A percentile compares a stretch with the other conserved stretches of the same genome.
These are phyloP conservation scores for Camelus dromedarius DNA, from an alignment of 2,113 vertebrate genomes.

Conservation along the genomic window DNA sequence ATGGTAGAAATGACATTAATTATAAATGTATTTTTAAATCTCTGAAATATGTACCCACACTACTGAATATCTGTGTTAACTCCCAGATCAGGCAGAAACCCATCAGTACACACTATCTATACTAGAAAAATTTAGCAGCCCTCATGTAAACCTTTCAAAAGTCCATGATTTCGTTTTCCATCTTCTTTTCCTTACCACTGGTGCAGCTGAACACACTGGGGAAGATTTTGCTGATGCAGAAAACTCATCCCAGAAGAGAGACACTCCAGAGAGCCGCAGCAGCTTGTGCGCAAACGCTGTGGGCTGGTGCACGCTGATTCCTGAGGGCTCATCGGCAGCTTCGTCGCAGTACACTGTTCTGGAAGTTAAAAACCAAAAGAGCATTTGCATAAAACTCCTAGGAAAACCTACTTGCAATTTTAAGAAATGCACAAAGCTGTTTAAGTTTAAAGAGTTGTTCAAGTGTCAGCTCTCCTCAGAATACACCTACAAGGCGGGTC, in stretches of 20 bases:
- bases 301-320: constrained; percentile 96
- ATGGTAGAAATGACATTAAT: background rate
- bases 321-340: constrained; percentile 93
- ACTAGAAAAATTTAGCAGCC: background rate
- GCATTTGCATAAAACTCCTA: background rate
- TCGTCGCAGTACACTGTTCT: constrained; percentile 97
- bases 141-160: background rate
- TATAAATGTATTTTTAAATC: background rate
- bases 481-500: background rate
- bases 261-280: constrained; percentile 94
- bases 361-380: constrained; percentile 74
- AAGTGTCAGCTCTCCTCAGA: background rate
- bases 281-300: constrained; percentile 97
- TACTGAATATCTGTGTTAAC: background rate
- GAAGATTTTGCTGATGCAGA: constrained; percentile 92
- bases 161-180: background rate
- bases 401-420: background rate
- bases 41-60: background rate
- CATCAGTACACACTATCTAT: background rate
- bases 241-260: constrained; percentile 98
- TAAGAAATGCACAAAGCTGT: background rate
- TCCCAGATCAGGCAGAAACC: constrained; percentile 10
- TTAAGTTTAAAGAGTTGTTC: background rate
- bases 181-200: constrained; percentile 88
- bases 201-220: constrained; percentile 92